Evolutionary conservation across 2,797 vertebrate species (phyloP), one percentile per base, ranked within the genome.

Genomic region (Moxostoma hubbsi): DNA sequence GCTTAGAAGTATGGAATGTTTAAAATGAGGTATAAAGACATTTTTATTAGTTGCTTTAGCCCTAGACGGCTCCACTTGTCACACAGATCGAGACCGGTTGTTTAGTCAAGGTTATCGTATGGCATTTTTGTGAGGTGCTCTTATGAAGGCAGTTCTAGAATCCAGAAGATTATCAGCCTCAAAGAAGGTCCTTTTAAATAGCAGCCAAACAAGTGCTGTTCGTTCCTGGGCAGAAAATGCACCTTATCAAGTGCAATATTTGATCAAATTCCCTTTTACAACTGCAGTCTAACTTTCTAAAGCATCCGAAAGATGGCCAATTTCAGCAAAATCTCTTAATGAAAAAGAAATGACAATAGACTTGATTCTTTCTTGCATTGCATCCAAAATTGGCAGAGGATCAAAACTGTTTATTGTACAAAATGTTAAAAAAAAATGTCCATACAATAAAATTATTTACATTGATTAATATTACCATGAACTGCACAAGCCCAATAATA

Each of bases 61-160:
- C 51, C 53, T 61, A 65, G 10, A 70, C 61, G 24, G 61, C 73
- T 53, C 63, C 65, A 64, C 50, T 77, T 68, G 59, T 79, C 73
- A 62, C 55, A 66, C 49, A 61, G 46, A 59, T 45, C 6, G 46
- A 58, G 64, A 68, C 55, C 10, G 47, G 12, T 59, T 59, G 8
- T 66, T 66, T 50, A 62, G 65, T 46, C 57, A 85, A 85, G 71
- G 67, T 80, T 84, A 87, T 85, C 82, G 45, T 49, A 57, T 58
- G 59, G 54, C 59, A 51, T 51, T 49, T 59, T 63, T 82, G 63
- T 83, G 72, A 83, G 66, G 81, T 76, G 70, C 62, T 75, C 61
- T 47, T 12, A 67, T 13, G 46, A 68, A 46, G 43, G 15, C 43
- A 9, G 59, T 11, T 13, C 36, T 4, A 36, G 36, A 36, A 36